Evolutionary conservation across 2,797 vertebrate species (phyloP), one percentile per base, ranked within the genome.

Genomic region (Gobionotothen gibberifrons): DNA sequence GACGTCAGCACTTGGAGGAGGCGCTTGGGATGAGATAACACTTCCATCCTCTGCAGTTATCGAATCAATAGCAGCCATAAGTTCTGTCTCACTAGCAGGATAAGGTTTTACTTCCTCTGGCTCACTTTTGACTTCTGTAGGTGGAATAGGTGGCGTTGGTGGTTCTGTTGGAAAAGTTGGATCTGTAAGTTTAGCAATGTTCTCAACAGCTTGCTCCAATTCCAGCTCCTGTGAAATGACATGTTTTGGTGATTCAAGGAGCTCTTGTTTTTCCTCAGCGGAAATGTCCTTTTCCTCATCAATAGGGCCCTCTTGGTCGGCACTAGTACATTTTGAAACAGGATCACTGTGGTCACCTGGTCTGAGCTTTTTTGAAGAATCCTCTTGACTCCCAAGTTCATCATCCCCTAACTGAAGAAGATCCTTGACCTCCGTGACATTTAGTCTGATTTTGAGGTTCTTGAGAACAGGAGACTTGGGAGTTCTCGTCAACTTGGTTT

Each of bases 1-100:
- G 1, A 95, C 66, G 63, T 94, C 95, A 11, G 95, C 85, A 61
- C 89, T 94, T 0, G 94, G 86, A 70, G 95, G 94, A 48, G 96
- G 85, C 29, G 96, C 88, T 79, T 87, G 92, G 9, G 90, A 58
- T 48, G 92, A 12, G 3, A 85, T 5, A 29, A 74, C 94, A 48
- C 95, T 87, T 69, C 92, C 77, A 29, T 97, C 97, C 6, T 94
- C 96, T 48, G 92, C 90, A 47, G 98, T 99, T 80, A 99, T 99
- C 15, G 98, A 99, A 58, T 97, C 96, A 0, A 99, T 99, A 59
- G 98, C 98, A 0, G 97, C 97, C 6, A 98, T 98, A 69, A 99
- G 94, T 82, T 99, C 98, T 0, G 96, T 98, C 81, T 99, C 98
- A 3, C 95, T 98, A 0, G 97, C 97, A 66, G 97, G 96, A 76